phyloP scores from a whole-genome alignment of 2,888 invertebrate species.

The Falcaria lacertinaria region DNA sequence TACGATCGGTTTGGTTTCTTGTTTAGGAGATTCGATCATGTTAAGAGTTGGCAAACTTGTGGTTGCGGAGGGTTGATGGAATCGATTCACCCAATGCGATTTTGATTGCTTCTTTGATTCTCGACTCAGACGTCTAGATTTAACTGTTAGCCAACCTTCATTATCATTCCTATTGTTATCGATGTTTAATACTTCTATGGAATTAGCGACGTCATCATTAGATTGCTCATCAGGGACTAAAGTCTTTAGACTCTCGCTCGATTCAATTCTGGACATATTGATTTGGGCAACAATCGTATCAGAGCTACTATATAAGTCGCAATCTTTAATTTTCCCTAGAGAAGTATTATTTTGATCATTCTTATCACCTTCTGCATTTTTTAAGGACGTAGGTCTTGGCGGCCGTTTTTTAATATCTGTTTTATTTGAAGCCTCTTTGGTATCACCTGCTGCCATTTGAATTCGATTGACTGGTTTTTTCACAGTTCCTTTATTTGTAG shows the following conservation, averaged over 20 bases:
- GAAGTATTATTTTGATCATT: constrained; percentile 37
- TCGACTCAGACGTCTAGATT: constrained; percentile 82
- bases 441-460: constrained; percentile 55
- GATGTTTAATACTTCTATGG: constrained; percentile 72
- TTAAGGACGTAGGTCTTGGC: constrained; percentile 51
- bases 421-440: constrained; percentile 42
- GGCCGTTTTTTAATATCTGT: constrained; percentile 48
- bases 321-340: constrained; percentile 55
- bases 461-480: constrained; percentile 42
- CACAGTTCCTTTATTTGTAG: constrained; percentile 33
- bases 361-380: constrained; percentile 53
- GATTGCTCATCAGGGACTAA: constrained; percentile 63
- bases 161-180: constrained; percentile 59
- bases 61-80: constrained; percentile 90
- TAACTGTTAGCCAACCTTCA: constrained; percentile 95
- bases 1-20: constrained; percentile 50
- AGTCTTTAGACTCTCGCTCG: constrained; percentile 71
- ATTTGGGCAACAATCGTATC: constrained; percentile 76
- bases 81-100: constrained; percentile 86
- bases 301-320: constrained; percentile 73
- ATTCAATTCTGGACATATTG: constrained; percentile 68
- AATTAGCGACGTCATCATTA: constrained; percentile 51
- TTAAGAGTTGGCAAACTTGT: constrained; percentile 88
- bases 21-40: constrained; percentile 72
- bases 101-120: constrained; percentile 81